Evolutionary conservation across 2,113 vertebrate species (phyloP).

Genomic region (Engystomops pustulosus): DNA sequence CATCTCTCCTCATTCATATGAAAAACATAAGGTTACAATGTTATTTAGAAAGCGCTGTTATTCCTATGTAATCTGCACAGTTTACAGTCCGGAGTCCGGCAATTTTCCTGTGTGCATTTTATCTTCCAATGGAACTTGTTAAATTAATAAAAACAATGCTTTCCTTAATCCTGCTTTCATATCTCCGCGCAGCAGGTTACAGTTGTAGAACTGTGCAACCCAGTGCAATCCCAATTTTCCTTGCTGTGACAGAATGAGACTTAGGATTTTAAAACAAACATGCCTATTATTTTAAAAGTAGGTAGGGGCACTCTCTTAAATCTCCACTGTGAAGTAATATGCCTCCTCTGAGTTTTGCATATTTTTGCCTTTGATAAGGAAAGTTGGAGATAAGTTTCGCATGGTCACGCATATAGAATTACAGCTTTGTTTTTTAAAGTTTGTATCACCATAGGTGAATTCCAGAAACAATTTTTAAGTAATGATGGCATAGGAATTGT

Average conservation of each 20-base stretch:
- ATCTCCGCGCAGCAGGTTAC: constrained; percentile 50
- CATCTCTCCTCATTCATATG: constrained; percentile 35
- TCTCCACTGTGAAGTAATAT: constrained; percentile 45
- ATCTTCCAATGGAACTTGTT: constrained; percentile 49
- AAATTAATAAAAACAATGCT: constrained; percentile 55
- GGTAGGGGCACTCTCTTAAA: constrained; percentile 30
- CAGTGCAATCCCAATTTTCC: constrained; percentile 43
- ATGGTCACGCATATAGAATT: constrained; percentile 5
- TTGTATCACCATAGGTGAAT: neutral
- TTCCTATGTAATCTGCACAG: constrained; percentile 50
- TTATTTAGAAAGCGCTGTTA: constrained; percentile 45
- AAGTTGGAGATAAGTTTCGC: constrained; percentile 29
- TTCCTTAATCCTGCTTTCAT: constrained; percentile 58
- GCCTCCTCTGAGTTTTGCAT: constrained; percentile 54
- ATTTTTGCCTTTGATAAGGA: constrained; percentile 51
- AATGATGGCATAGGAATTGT: neutral
- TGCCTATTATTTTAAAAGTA: constrained; percentile 55
- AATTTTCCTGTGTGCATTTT: constrained; percentile 54
- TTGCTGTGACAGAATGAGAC: constrained; percentile 59
- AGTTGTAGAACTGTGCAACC: constrained; percentile 45
- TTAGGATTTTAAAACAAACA: constrained; percentile 52
- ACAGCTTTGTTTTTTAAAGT: constrained; percentile 2
- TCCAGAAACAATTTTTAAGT: neutral
- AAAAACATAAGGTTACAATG: constrained; percentile 51
- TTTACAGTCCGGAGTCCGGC: constrained; percentile 32